Evolutionary conservation across 2,113 vertebrate species (phyloP).

Genomic region (Leptobrachium leishanense): DNA sequence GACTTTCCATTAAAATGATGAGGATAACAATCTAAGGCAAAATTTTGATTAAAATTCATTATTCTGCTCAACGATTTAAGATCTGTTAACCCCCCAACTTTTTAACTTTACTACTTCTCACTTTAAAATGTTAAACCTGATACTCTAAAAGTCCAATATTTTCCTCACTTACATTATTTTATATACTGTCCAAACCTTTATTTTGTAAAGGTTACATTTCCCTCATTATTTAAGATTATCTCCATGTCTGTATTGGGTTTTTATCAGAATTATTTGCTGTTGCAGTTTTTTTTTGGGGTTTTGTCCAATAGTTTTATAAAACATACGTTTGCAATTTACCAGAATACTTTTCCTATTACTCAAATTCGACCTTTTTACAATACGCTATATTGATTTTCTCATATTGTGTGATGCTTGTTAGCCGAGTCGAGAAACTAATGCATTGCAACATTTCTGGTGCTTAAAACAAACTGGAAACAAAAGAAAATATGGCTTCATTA

Average conservation of each 20-base stretch:
- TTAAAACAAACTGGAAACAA: too few relatives aligned
- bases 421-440: background rate
- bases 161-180: constrained; percentile 1
- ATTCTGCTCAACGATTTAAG: background rate
- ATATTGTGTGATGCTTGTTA: background rate
- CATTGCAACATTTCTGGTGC: background rate
- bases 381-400: background rate
- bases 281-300: background rate
- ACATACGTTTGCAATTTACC: background rate
- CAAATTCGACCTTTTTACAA: background rate
- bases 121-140: background rate
- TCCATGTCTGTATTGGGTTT: background rate
- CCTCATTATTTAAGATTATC: background rate
- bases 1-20: constrained; percentile 38
- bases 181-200: constrained; percentile 3
- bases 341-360: background rate
- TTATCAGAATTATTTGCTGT: background rate
- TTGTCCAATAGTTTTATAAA: background rate
- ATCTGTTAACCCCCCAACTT: background rate
- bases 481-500: too few relatives aligned
- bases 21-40: constrained; percentile 3
- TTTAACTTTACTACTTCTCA: background rate
- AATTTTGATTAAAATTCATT: constrained; percentile 25
- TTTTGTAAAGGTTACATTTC: background rate
- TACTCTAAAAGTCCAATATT: constrained; percentile 11